Conservation (phyloP, 2,797 vertebrate species). For the Pipistrellus pipistrellus region DNA sequence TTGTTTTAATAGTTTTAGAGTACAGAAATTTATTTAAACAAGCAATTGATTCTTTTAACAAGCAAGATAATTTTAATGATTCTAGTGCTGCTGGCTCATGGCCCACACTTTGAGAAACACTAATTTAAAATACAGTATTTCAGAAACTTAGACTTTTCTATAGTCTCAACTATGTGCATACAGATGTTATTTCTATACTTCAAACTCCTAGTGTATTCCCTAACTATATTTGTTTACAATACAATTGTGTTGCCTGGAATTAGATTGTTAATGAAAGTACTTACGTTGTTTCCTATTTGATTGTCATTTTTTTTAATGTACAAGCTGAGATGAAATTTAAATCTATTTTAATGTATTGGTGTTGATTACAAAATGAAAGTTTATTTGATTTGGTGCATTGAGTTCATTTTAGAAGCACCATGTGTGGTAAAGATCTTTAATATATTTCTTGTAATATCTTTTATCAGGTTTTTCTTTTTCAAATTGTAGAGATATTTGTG, state of each 20-base stretch:
- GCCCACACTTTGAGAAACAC: conserved; percentile 32
- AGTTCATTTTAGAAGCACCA: conserved; percentile 25
- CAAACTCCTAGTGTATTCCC: neutral
- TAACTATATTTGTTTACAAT: conserved; percentile 13
- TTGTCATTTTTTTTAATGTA: conserved; percentile 33
- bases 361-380: conserved; percentile 30
- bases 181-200: conserved; percentile 22
- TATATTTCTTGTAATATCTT: neutral
- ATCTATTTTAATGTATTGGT: neutral
- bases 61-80: neutral
- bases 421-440: conserved; percentile 39
- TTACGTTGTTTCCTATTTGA: neutral
- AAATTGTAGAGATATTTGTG: conserved; percentile 29
- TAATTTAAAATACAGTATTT: conserved; percentile 45
- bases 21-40: conserved; percentile 52
- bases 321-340: conserved; percentile 18
- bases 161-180: neutral
- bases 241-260: neutral
- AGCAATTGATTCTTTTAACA: neutral
- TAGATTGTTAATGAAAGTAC: neutral
- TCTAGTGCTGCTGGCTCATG: neutral
- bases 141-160: conserved; percentile 2
- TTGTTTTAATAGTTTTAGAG: conserved; percentile 7
- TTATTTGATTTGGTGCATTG: neutral
- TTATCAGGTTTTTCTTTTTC: conserved; percentile 31